phyloP scores from a whole-genome alignment of 2,888 invertebrate genomes.

The Lomographa bimaculata region DNA sequence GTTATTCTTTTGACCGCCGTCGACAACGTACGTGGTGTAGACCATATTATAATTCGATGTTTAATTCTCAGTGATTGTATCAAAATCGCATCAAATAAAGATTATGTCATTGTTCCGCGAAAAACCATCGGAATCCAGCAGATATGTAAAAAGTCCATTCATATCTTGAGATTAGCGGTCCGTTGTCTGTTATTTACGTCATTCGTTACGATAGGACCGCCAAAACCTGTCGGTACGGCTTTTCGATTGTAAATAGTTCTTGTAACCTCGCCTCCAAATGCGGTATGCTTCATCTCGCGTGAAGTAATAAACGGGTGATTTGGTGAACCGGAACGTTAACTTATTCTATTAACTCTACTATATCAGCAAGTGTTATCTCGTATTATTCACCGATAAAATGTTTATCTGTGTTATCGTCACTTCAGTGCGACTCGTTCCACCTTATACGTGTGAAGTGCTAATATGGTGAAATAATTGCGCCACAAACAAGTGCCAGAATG shows the following conservation, averaged over 20 bases:
- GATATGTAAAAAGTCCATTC: slow-evolving; percentile 35
- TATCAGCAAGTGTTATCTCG: slow-evolving; percentile 59
- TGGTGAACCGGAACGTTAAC: slow-evolving; percentile 25
- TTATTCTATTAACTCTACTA: slow-evolving; percentile 34
- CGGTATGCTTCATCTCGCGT: slow-evolving; percentile 47
- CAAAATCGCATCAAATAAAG: slow-evolving; percentile 27
- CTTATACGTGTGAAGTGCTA: slow-evolving; percentile 46
- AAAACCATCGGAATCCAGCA: slow-evolving; percentile 17
- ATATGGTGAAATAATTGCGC: slow-evolving; percentile 37
- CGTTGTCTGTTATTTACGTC: slow-evolving; percentile 62
- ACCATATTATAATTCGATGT: slow-evolving; percentile 19
- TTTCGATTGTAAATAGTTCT: slow-evolving; percentile 70
- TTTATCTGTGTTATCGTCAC: slow-evolving; percentile 52
- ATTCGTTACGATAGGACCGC: slow-evolving; percentile 57
- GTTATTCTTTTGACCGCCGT: slow-evolving; percentile 62
- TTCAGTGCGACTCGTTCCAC: slow-evolving; percentile 51
- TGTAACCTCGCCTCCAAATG: slow-evolving; percentile 56
- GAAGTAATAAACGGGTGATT: slow-evolving; percentile 41
- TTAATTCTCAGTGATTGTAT: slow-evolving; percentile 13
- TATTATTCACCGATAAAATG: slow-evolving; percentile 53
- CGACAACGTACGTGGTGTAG: slow-evolving; percentile 50
- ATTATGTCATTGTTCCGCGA: slow-evolving; percentile 28
- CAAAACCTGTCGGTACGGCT: slow-evolving; percentile 71
- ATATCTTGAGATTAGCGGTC: slow-evolving; percentile 44
- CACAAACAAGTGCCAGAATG: slow-evolving; percentile 43